Evolutionary conservation across 2,797 vertebrate species (phyloP).

Genomic region (Falco concolor): DNA sequence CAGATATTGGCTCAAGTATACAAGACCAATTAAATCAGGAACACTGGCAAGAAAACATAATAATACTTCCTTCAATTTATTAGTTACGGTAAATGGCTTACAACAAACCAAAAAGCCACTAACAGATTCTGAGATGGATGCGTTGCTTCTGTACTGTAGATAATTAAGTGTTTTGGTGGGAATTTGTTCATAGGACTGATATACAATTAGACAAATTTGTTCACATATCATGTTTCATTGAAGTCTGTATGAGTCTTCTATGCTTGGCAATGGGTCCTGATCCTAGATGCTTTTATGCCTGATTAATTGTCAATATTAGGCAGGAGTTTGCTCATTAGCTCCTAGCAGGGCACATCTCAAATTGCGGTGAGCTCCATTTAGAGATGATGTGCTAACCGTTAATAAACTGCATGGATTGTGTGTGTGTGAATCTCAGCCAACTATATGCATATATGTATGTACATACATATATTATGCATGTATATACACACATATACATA

Average conservation of each 20-base stretch:
- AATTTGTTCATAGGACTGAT: conserved; percentile 72
- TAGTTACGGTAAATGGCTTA: conserved; percentile 69
- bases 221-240: conserved; percentile 73
- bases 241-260: conserved; percentile 66
- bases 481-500: not conserved
- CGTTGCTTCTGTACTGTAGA: conserved; percentile 64
- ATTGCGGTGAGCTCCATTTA: conserved; percentile 69
- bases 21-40: conserved; percentile 74
- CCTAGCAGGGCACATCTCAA: conserved; percentile 71
- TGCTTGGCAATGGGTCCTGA: conserved; percentile 71
- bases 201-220: conserved; percentile 78
- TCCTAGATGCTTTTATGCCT: conserved; percentile 78
- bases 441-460: not conserved
- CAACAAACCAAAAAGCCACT: conserved; percentile 67
- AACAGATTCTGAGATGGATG: conserved; percentile 60
- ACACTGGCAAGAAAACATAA: conserved; percentile 71
- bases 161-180: conserved; percentile 78
- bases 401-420: conserved; percentile 60
- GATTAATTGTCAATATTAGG: conserved; percentile 79
- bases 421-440: not conserved
- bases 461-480: not conserved
- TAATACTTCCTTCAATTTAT: conserved; percentile 74
- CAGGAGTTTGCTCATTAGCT: conserved; percentile 77
- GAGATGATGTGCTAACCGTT: conserved; percentile 70
- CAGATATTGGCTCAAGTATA: conserved; percentile 66